Evolutionary conservation across 2,797 vertebrate species (phyloP).

Genomic region (Masticophis lateralis): DNA sequence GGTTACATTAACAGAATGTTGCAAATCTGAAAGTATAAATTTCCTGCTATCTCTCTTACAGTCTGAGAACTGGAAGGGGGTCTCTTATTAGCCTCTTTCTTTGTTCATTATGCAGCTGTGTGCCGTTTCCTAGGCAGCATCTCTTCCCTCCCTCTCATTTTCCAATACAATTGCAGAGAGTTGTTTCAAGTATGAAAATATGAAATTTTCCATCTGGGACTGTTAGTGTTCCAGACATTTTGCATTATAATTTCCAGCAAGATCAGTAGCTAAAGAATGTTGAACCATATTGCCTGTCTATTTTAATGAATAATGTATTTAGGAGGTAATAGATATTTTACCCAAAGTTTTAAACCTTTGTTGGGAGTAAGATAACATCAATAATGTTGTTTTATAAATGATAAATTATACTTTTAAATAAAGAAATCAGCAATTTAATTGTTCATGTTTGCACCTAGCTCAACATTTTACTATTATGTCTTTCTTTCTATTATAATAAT

Average conservation of each 20-base stretch:
- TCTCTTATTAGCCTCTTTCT: too few species aligned
- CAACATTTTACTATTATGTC: not conserved
- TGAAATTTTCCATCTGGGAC: not conserved
- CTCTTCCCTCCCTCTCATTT: too few species aligned
- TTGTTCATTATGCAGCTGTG: too few species aligned
- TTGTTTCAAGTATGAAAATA: not conserved
- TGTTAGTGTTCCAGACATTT: not conserved
- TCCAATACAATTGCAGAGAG: too few species aligned
- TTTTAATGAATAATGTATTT: not conserved
- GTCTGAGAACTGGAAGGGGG: too few species aligned
- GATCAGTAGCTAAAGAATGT: not conserved
- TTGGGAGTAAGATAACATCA: not conserved
- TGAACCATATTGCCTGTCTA: not conserved
- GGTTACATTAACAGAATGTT: too few species aligned
- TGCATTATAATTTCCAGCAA: not conserved
- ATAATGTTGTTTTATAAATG: not conserved
- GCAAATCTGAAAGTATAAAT: too few species aligned
- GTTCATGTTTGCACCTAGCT: not conserved
- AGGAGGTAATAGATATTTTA: not conserved
- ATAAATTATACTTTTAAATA: not conserved
- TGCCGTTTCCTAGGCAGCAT: too few species aligned
- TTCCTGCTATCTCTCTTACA: too few species aligned
- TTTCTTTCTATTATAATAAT: not conserved
- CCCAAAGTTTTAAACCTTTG: not conserved
- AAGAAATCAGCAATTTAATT: not conserved